These are phyloP conservation scores for Promerops cafer DNA, from an alignment of 2,113 vertebrate genomes.

Conservation along the genomic window DNA sequence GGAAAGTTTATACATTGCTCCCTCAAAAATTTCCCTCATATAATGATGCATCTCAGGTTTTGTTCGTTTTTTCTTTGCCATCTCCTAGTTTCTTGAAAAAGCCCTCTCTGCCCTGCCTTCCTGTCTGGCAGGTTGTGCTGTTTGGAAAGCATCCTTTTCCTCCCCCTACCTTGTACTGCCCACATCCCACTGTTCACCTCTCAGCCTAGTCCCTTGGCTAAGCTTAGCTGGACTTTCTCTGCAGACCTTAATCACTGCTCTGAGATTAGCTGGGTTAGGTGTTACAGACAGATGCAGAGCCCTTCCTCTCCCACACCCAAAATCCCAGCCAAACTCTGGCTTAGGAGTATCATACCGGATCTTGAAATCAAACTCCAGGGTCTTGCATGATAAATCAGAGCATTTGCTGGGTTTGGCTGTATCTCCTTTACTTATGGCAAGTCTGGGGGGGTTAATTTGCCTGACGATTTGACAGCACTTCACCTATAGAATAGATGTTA, in stretches of 20 bases:
- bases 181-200: not conserved
- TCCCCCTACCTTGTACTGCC: not conserved
- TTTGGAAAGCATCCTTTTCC: not conserved
- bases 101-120: not conserved
- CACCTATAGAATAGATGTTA: not conserved
- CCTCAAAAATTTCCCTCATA: not conserved
- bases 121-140: not conserved
- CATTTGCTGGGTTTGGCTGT: not conserved
- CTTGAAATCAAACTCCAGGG: not conserved
- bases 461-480: not conserved
- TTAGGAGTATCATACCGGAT: not conserved
- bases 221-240: slow-evolving; percentile 21
- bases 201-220: not conserved
- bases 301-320: slow-evolving; percentile 6
- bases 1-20: not conserved
- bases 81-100: not conserved
- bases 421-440: not conserved
- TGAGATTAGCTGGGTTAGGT: not conserved
- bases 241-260: not conserved
- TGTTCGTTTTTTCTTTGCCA: not conserved
- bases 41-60: not conserved
- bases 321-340: not conserved
- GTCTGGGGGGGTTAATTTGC: not conserved
- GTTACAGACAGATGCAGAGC: not conserved
- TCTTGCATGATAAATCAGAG: slow-evolving; percentile 3